Conservation (phyloP, 2,113 vertebrate species). For the Brienomyrus longianalis region DNA sequence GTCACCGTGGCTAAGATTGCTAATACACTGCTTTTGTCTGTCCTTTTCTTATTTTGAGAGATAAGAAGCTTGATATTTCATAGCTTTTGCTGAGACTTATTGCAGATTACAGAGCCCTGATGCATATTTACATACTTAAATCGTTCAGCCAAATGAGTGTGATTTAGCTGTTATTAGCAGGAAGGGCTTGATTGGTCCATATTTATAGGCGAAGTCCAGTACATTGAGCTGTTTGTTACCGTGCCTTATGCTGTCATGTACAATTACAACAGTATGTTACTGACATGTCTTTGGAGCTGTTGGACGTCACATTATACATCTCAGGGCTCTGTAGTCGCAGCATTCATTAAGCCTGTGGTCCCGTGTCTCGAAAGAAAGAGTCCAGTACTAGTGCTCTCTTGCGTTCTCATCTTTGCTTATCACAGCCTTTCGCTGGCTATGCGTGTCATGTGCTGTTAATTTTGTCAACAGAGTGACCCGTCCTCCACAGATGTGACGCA, state of each 20-base stretch:
- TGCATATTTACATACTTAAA: not conserved
- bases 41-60: not conserved
- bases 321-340: not conserved
- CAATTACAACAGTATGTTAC: not conserved
- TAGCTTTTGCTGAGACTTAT: constrained; percentile 5
- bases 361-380: not conserved
- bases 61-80: not conserved
- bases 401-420: not conserved
- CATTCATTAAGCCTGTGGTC: not conserved
- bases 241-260: not conserved
- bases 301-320: not conserved
- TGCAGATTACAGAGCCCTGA: constrained; percentile 4
- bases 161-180: not conserved
- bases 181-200: not conserved
- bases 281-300: not conserved
- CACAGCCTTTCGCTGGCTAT: constrained; percentile 35
- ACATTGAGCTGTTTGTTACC: not conserved
- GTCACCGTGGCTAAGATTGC: constrained; percentile 12
- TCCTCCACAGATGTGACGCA: constrained; percentile 66
- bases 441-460: constrained; percentile 58
- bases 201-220: not conserved
- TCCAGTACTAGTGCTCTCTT: not conserved
- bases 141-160: not conserved
- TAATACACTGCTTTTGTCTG: constrained; percentile 14
- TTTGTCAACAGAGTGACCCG: constrained; percentile 67